Base-by-base conservation (phyloP, 2,797 vertebrate species). In the Melanogrammus aeglefinus region DNA sequence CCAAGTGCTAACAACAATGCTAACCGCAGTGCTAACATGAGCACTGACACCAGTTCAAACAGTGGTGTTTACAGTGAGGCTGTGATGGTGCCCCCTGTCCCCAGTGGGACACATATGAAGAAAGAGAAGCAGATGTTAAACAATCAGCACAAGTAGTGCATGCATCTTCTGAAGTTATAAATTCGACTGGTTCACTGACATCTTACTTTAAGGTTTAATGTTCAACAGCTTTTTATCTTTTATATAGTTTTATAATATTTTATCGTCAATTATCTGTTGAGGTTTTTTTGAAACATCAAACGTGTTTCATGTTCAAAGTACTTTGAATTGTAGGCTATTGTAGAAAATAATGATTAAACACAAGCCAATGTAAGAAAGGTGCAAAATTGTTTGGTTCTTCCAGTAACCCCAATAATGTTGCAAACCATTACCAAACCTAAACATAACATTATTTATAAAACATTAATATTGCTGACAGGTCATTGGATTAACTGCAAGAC, bases 1-100 rank as follows among this genome's bases (percentile, higher is more conserved):
- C 6, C 1, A 27, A 66, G n/a, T 66, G 57, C 57, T 69, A 69
- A 69, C 24, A 69, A 24, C 24, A n/a, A 8, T 27, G 63, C 24
- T 69, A 9, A 27, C 24, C 12, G 8, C 10, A n/a, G 24, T 69
- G n/a, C 8, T 69, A 27, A 69, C 9, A 27, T 8, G 2, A n/a
- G n/a, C 24, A 24, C 63, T 69, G 9, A 69, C 63, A 27, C 24
- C 3, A 21, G 21, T 63, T 7, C 57, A 9, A 63, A n/a, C 21
- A 63, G 57, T 8, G n/a, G 21, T 63, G 57, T 21, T 63, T 24
- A 63, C 21, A 63, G 51, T n/a, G 63, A 6, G 63, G 78, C 82
- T 91, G 86, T 90, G 91, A 92, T 91, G 86, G 78, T 12, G 78
- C 41, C 82, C 75, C 81, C 83, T 75, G 80, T 83, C 77, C 83